These are phyloP conservation scores for Papilio elwesi DNA, from an alignment of 2,888 invertebrate species.

Conservation along the genomic window DNA sequence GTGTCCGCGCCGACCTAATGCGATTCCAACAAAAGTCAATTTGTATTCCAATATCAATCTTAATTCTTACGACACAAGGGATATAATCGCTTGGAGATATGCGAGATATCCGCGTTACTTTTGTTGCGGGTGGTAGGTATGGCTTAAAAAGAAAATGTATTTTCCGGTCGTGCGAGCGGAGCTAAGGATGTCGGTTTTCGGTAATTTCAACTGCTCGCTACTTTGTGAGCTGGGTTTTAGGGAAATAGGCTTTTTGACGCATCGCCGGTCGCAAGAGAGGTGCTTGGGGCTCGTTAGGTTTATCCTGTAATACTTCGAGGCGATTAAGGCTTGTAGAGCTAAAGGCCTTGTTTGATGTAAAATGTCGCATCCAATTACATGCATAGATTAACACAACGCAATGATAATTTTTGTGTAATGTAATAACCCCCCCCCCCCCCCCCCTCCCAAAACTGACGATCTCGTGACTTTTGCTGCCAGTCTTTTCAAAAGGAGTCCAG, in stretches of 20 bases:
- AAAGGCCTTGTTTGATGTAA: neutral
- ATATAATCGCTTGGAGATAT: neutral
- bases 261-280: slow-evolving; percentile 29
- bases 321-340: neutral
- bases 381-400: neutral
- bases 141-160: slow-evolving; percentile 44
- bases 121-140: neutral
- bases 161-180: slow-evolving; percentile 40
- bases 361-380: neutral
- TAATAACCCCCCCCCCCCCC: no score
- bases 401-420: neutral
- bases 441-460: no score
- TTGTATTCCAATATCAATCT: slow-evolving; percentile 34
- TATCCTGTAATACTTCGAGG: slow-evolving; percentile 24
- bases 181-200: slow-evolving; percentile 39
- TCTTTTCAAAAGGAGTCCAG: no score
- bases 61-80: slow-evolving; percentile 1
- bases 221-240: slow-evolving; percentile 40
- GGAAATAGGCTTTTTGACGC: slow-evolving; percentile 42
- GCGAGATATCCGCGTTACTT: neutral
- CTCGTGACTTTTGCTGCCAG: no score
- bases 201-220: slow-evolving; percentile 40
- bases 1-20: neutral
- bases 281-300: slow-evolving; percentile 23
- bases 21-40: neutral